phyloP scores from a whole-genome alignment of 2,113 vertebrate genomes.

The Zapornia atra region DNA sequence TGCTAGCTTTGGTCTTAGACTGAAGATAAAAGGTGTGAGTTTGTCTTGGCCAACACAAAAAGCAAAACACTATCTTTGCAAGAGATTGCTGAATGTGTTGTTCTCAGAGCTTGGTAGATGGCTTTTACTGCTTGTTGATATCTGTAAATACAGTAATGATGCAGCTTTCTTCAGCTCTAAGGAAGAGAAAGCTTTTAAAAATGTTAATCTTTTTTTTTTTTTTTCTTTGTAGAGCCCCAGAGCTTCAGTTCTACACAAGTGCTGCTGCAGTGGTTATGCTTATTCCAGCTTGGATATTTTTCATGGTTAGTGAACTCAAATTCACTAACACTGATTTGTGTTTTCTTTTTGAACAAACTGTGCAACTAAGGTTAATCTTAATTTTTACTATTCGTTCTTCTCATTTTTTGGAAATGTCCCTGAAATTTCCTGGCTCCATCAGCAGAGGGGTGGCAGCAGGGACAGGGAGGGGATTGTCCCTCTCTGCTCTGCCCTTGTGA shows the following conservation, averaged over 20 bases:
- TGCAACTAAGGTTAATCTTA: background rate
- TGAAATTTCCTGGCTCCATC: no score
- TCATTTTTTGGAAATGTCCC: background rate
- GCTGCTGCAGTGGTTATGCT: constrained; percentile 92
- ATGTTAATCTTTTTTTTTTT: background rate
- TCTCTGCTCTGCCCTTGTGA: no score
- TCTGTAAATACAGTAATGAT: background rate
- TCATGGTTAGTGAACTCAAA: constrained; percentile 80
- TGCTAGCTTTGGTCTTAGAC: background rate
- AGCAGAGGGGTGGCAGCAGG: no score
- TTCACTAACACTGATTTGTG: background rate
- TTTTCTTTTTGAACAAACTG: background rate
- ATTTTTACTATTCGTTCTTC: background rate
- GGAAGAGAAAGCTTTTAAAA: background rate
- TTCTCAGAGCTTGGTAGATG: background rate
- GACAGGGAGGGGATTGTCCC: no score
- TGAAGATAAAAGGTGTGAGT: no score
- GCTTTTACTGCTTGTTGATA: background rate
- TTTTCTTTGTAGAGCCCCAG: constrained; percentile 80
- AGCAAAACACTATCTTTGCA: background rate
- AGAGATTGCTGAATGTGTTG: background rate
- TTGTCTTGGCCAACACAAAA: background rate
- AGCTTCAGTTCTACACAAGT: constrained; percentile 96
- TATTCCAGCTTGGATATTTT: constrained; percentile 92
- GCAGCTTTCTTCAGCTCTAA: background rate